phyloP scores from a whole-genome alignment of 2,113 vertebrate species.

The Procavia capensis region DNA sequence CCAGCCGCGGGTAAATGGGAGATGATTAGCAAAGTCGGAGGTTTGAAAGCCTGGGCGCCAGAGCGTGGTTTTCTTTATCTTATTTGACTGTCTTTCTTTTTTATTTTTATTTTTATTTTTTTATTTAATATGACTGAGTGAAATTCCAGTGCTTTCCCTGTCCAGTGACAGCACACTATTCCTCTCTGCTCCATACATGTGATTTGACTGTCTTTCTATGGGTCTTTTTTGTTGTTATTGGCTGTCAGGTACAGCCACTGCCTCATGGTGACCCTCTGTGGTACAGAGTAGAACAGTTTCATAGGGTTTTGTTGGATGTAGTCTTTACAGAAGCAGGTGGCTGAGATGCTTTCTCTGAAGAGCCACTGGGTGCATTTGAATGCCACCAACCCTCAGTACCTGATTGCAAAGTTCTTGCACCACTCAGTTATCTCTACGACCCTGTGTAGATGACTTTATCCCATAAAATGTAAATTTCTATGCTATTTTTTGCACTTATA shows the following conservation, averaged over 20 bases:
- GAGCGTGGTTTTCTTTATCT: background rate
- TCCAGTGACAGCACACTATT: no score
- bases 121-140: no score
- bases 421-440: background rate
- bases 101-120: background rate
- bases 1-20: background rate
- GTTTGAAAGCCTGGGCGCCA: background rate
- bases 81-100: background rate
- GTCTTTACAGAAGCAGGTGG: background rate
- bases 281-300: background rate
- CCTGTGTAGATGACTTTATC: background rate
- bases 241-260: background rate
- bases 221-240: background rate
- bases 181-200: no score
- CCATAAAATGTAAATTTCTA: background rate
- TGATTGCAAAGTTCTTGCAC: background rate
- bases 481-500: constrained; percentile 44
- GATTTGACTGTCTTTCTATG: background rate
- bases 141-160: no score
- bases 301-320: background rate
- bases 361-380: background rate
- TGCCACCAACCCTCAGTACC: background rate
- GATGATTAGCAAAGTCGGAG: background rate
- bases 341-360: background rate
- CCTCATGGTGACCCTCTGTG: background rate